Percentiles rank a stretch among this genome's conserved stretches.
Evolutionary conservation across 2,888 invertebrate species (phyloP).

Genomic region (Heteropelma amictum): DNA sequence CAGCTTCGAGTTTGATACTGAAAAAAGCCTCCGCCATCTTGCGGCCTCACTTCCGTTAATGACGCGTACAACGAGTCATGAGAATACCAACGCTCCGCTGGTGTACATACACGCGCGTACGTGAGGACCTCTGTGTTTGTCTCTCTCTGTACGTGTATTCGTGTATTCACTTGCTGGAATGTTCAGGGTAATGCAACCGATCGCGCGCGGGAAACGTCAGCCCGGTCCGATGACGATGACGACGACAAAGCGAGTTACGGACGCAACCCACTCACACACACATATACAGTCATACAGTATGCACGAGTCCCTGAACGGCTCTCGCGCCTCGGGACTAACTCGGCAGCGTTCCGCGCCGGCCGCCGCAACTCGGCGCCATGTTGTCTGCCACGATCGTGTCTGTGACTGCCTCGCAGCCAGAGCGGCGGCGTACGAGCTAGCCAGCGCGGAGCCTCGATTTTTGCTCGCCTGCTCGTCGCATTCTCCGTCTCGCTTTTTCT

Average conservation of each 20-base stretch:
- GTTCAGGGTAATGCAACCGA: conserved; percentile 37
- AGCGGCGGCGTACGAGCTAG: conserved; percentile 64
- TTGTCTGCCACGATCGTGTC: conserved; percentile 75
- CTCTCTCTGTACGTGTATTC: background rate
- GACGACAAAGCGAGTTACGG: conserved; percentile 58
- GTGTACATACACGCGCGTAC: background rate
- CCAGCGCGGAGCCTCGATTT: conserved; percentile 72
- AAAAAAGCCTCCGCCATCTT: conserved; percentile 73
- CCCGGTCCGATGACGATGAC: conserved; percentile 68
- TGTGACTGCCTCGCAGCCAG: conserved; percentile 64
- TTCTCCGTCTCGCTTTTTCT: conserved; percentile 12
- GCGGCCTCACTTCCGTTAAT: conserved; percentile 76
- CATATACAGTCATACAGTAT: no score
- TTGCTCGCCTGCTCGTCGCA: conserved; percentile 47
- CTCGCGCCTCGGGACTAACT: conserved; percentile 4
- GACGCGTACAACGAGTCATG: conserved; percentile 65
- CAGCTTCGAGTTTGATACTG: conserved; percentile 23
- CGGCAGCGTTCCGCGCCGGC: conserved; percentile 39
- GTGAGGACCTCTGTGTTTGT: background rate
- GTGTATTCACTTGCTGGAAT: background rate
- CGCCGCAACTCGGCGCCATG: conserved; percentile 73
- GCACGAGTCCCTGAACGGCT: conserved; percentile 6
- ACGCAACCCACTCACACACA: conserved; percentile 29
- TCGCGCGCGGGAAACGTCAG: conserved; percentile 72
- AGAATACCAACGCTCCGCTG: conserved; percentile 11